These are phyloP conservation scores for Zingel zingel DNA, from an alignment of 2,113 vertebrate species.

Conservation along the genomic window DNA sequence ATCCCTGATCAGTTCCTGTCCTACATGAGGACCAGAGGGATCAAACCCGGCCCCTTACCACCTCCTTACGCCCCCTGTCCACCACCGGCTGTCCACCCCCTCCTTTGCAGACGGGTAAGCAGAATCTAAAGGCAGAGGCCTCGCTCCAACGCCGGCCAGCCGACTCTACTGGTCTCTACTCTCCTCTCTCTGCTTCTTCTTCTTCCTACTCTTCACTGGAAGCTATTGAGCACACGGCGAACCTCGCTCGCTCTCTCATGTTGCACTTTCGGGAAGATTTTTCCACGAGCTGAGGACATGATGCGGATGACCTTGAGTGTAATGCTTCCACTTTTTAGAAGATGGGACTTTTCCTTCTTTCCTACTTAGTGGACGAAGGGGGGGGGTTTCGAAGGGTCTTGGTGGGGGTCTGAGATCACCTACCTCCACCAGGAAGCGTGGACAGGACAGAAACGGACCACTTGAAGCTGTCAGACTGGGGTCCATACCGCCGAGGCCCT, in stretches of 20 bases:
- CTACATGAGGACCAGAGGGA: constrained; percentile 95
- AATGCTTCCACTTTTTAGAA: background rate
- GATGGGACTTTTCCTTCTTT: constrained; percentile 4
- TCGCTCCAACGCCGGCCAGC: background rate
- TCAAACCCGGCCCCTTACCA: constrained; percentile 93
- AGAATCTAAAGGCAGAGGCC: constrained; percentile 62
- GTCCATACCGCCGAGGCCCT: constrained; percentile 20
- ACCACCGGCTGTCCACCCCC: constrained; percentile 82
- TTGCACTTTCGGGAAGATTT: constrained; percentile 51
- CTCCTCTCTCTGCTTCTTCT: constrained; percentile 54
- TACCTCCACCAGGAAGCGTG: constrained; percentile 2
- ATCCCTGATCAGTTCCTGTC: constrained; percentile 98
- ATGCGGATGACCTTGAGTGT: background rate
- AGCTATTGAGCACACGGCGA: constrained; percentile 47
- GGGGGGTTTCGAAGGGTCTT: background rate
- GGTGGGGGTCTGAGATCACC: constrained; percentile 9
- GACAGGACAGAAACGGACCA: constrained; percentile 18
- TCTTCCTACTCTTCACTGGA: constrained; percentile 65
- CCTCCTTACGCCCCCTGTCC: constrained; percentile 88
- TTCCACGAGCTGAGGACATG: constrained; percentile 7
- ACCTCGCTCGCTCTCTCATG: constrained; percentile 35
- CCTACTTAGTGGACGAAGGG: background rate
- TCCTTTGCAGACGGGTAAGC: constrained; percentile 88
- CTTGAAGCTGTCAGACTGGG: constrained; percentile 3
- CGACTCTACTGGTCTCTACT: constrained; percentile 23